Evolutionary conservation across 2,888 invertebrate genomes (phyloP), one percentile per base, ranked within the genome.

Genomic region (Epirrhoe tristata): DNA sequence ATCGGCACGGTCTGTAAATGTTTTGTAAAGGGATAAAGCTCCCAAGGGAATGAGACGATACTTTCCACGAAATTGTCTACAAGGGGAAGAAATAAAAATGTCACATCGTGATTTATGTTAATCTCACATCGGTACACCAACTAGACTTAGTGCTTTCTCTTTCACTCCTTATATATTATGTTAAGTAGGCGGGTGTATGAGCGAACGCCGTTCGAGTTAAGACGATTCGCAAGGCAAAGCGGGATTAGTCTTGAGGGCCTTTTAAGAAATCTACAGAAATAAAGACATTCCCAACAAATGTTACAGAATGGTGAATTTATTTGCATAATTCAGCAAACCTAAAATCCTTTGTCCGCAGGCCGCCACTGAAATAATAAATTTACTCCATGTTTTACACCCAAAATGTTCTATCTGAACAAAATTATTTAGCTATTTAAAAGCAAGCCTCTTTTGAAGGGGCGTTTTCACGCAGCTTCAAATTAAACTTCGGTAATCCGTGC

Each of bases 251-350:
- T 86, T 82, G 77, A 84, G 83, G 83, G 84, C 83, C 86, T 89
- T 90, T 89, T 89, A 89, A 91, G 91, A 89, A 88, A 91, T 89
- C 88, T 85, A 86, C 87, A 83, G 85, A 91, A 91, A 91, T 91
- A 91, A 91, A 91, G 91, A 90, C 91, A 90, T 92, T 91, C 83
- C 86, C 86, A 90, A 91, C 93, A 93, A 93, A 91, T 93, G 93
- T 93, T 92, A 91, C 93, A 90, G 88, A 91, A 90, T 91, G 90
- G 90, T 89, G 91, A 92, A 92, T 92, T 91, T 91, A 93, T 93
- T 93, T 93, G 91, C 91, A 92, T 93, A 93, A 91, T 90, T 93
- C 91, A 87, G 85, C 87, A 88, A 91, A 90, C 88, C 90, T 88
- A 88, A 68, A 92, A 91, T 89, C 92, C 90, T 91, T 91, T 92